Evolutionary conservation across 2,888 invertebrate genomes (phyloP), one percentile per base, ranked within the genome.

Genomic region (Seira musarum): DNA sequence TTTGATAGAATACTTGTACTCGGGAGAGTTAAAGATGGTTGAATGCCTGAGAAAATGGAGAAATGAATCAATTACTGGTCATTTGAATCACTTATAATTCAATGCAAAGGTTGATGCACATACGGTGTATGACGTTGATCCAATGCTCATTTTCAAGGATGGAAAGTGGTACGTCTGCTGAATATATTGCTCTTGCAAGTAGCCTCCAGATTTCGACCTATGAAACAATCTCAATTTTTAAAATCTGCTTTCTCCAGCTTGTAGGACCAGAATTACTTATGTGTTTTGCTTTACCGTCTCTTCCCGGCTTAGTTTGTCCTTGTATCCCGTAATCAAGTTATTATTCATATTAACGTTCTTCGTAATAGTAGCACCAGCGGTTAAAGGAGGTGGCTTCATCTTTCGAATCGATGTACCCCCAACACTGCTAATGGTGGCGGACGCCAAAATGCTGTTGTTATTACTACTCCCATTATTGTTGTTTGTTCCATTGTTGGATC

Each of bases 121-220:
- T 79, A 79, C 79, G 72, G 25, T 79, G 71, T 22, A 74, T 19
- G 1, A 75, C 66, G 17, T 71, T 81, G 17, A 61, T 35, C 71
- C 74, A 81, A 35, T 81, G 73, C 13, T 82, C 82, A 40, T 82
- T 75, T 24, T 83, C 83, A 57, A 80, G 67, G 19, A 81, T 69
- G 6, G 76, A 70, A 5, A 81, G 24, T 21, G 83, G 78, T 60
- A 78, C 78, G 46, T 78, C 75, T n/a, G 82, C 73, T 13, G 82
- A 67, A 71, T 82, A 82, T 25, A 82, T 73, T 8, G 74, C 82
- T 66, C 77, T 21, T 0, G 82, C 82, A 10, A 82, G 21, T 24
- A 82, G 53, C 19, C 73, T 64, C 82, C 82, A 82, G 53, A 82
- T 77, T 8, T 82, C 82, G n/a, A 70, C 71, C 81, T 81, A 8